Percentiles rank a stretch among this genome's conserved stretches.
phyloP scores from a whole-genome alignment of 1,140 invertebrate species.

The Drosophila ohnishii region DNA sequence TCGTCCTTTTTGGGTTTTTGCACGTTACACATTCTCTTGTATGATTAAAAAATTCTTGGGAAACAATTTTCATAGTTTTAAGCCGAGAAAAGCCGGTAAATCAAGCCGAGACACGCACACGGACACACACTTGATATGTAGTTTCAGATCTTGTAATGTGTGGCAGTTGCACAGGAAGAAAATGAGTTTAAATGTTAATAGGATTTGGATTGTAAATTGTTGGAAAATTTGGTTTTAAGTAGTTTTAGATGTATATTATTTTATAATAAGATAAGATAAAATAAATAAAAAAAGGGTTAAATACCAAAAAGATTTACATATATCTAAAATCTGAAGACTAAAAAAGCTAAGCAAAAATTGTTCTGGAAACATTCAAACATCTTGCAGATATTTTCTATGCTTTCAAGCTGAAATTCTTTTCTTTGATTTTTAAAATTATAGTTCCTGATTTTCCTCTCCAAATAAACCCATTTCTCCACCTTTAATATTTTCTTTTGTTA shows the following conservation, averaged over 20 bases:
- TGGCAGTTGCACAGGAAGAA: not conserved
- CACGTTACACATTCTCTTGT: conserved; percentile 40
- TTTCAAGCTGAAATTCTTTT: not conserved
- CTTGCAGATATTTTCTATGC: not conserved
- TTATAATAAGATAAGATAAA: too few relatives aligned
- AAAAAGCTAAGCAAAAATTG: not conserved
- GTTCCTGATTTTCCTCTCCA: not conserved
- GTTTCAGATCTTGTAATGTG: conserved; percentile 9
- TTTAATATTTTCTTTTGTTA: not conserved
- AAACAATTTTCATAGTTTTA: conserved; percentile 64
- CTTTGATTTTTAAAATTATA: too few relatives aligned
- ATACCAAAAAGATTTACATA: too few relatives aligned
- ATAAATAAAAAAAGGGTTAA: too few relatives aligned
- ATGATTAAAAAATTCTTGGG: conserved; percentile 77
- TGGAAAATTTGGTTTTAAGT: too few relatives aligned
- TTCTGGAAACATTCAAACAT: not conserved
- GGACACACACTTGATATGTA: conserved; percentile 37
- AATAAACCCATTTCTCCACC: not conserved
- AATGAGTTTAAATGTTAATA: too few relatives aligned
- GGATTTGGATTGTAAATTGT: too few relatives aligned
- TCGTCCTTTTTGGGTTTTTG: conserved; percentile 34
- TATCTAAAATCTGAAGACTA: not conserved
- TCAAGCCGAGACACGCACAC: conserved; percentile 52
- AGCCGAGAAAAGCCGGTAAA: conserved; percentile 69
- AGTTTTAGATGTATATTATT: too few relatives aligned